Conservation (phyloP, 2,113 vertebrate species). For the Osmerus eperlanus region DNA sequence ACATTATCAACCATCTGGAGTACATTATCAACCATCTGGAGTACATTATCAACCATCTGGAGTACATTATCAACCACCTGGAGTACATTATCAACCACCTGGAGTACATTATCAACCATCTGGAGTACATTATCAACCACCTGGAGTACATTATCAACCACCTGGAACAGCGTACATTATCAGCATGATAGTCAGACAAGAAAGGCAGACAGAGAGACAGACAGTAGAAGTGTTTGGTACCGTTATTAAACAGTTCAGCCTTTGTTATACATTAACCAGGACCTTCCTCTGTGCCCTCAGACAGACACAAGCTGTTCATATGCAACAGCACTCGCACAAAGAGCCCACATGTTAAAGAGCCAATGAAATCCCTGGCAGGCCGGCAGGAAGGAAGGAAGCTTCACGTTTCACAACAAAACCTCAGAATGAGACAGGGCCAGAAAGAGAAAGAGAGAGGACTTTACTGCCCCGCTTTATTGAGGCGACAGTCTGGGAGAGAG, state of each 20-base stretch:
- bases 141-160: not conserved
- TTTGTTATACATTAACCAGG: slow-evolving; percentile 48
- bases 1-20: not conserved
- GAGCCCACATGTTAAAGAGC: slow-evolving; percentile 53
- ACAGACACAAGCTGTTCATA: slow-evolving; percentile 40
- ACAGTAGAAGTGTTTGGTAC: slow-evolving; percentile 1
- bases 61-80: too few species aligned
- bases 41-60: not conserved
- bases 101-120: too few species aligned
- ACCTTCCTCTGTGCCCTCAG: slow-evolving; percentile 7
- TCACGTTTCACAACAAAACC: slow-evolving; percentile 48
- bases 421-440: slow-evolving; percentile 32
- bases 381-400: slow-evolving; percentile 60
- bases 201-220: not conserved
- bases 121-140: not conserved
- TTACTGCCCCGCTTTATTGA: slow-evolving; percentile 66
- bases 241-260: not conserved
- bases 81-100: too few species aligned
- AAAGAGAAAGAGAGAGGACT: slow-evolving; percentile 38
- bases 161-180: not conserved
- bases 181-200: not conserved
- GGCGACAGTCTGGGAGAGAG: slow-evolving; percentile 54
- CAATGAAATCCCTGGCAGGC: slow-evolving; percentile 54
- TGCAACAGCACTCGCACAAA: slow-evolving; percentile 48
- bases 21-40: not conserved